A percentile compares a stretch with the other conserved stretches of the same genome.
These are phyloP conservation scores for Eumerus sabulonum DNA, from an alignment of 2,888 invertebrate genomes.

Conservation along the genomic window DNA sequence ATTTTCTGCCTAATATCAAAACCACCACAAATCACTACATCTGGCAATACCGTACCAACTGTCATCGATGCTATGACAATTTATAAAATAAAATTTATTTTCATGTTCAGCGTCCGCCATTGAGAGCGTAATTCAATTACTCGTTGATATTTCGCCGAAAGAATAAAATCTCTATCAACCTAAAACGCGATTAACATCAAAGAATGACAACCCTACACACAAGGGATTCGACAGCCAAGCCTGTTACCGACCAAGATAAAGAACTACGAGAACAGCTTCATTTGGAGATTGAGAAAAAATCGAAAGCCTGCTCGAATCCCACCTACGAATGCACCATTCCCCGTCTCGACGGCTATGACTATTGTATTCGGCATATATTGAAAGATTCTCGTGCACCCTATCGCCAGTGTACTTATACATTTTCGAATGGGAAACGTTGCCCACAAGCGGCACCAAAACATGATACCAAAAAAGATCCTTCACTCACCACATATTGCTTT, in stretches of 20 bases:
- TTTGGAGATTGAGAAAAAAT: slow-evolving; percentile 82
- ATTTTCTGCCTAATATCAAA: too few relatives aligned
- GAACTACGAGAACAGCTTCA: slow-evolving; percentile 81
- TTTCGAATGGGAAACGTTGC: slow-evolving; percentile 86
- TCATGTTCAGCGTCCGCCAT: slow-evolving; percentile 4
- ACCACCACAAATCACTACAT: not conserved
- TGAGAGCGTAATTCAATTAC: too few relatives aligned
- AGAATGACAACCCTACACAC: slow-evolving; percentile 31
- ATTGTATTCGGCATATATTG: slow-evolving; percentile 90
- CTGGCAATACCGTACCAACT: too few relatives aligned
- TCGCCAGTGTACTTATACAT: slow-evolving; percentile 87
- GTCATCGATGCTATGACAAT: too few relatives aligned
- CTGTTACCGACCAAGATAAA: slow-evolving; percentile 72
- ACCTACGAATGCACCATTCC: slow-evolving; percentile 85
- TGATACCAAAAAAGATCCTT: slow-evolving; percentile 85
- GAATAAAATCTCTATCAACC: too few relatives aligned
- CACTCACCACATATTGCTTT: slow-evolving; percentile 83
- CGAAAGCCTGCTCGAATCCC: slow-evolving; percentile 82
- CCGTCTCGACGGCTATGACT: slow-evolving; percentile 86
- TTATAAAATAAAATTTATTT: too few relatives aligned
- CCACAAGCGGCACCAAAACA: slow-evolving; percentile 87
- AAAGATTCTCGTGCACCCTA: slow-evolving; percentile 91
- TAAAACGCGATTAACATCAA: too few relatives aligned
- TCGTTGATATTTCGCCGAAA: too few relatives aligned
- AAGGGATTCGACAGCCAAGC: slow-evolving; percentile 30